Percentiles rank a stretch among this genome's conserved stretches.
These are phyloP conservation scores for Orthosia gothica DNA, from an alignment of 2,888 invertebrate genomes.

Conservation along the genomic window DNA sequence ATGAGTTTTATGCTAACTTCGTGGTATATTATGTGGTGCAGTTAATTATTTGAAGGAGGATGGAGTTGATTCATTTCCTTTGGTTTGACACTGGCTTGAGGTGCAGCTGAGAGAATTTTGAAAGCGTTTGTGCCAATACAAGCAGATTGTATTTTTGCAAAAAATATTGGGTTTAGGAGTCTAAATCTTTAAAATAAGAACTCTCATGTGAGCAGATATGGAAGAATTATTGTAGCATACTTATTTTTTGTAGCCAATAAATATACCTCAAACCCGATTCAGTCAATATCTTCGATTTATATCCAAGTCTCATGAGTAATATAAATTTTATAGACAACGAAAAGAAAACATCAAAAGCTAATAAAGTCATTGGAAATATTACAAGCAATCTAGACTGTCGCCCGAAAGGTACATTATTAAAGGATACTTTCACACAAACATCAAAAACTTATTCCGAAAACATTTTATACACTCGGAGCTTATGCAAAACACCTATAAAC, in stretches of 20 bases:
- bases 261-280: conserved; percentile 1
- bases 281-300: conserved; percentile 10
- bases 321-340: conserved; percentile 23
- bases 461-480: conserved; percentile 81
- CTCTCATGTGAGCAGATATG: neutral
- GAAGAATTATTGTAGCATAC: neutral
- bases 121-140: neutral
- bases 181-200: neutral
- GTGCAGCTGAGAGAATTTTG: neutral
- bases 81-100: neutral
- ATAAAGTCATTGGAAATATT: conserved; percentile 54
- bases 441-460: conserved; percentile 78
- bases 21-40: conserved; percentile 15
- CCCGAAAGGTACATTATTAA: conserved; percentile 55
- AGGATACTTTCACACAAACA: conserved; percentile 66
- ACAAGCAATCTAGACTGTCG: conserved; percentile 49
- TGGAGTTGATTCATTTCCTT: conserved; percentile 14
- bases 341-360: conserved; percentile 11
- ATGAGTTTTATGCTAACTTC: conserved; percentile 41
- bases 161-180: neutral
- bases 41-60: conserved; percentile 52
- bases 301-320: neutral
- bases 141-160: neutral
- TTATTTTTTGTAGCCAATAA: neutral
- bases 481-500: conserved; percentile 87